A percentile compares a stretch with the other conserved stretches of the same genome.
Evolutionary conservation across 2,797 vertebrate species (phyloP).

Genomic region (Buceros bicornis): DNA sequence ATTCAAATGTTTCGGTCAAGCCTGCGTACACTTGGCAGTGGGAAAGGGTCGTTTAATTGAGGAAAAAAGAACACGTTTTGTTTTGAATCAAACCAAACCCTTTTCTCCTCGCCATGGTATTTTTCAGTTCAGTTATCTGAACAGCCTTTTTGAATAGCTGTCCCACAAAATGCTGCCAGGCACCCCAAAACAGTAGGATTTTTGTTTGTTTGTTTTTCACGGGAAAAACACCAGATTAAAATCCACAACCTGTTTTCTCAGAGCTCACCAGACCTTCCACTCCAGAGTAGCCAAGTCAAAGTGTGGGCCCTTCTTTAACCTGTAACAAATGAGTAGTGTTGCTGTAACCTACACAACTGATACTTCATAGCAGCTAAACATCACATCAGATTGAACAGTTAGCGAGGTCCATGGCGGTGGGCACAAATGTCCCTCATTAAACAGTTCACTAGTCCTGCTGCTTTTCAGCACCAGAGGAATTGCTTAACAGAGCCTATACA

Average conservation of each 20-base stretch:
- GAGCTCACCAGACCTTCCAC: background rate
- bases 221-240: background rate
- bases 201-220: background rate
- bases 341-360: background rate
- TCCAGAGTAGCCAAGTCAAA: background rate
- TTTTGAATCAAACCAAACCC: background rate
- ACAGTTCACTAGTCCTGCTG: background rate
- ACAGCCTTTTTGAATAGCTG: background rate
- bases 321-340: background rate
- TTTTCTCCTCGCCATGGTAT: background rate
- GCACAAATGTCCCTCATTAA: constrained; percentile 5
- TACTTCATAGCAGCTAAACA: background rate
- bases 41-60: constrained; percentile 6
- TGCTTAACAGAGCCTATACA: background rate
- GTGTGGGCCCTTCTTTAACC: background rate
- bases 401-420: background rate
- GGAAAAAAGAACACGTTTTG: background rate
- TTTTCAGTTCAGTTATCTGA: constrained; percentile 12
- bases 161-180: constrained; percentile 4
- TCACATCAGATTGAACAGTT: background rate
- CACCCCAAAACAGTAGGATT: background rate
- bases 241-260: background rate
- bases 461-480: background rate
- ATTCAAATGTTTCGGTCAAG: constrained; percentile 6
- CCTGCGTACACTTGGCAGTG: background rate